These are phyloP conservation scores for Acleris holmiana DNA, from an alignment of 2,888 invertebrate species.

Conservation along the genomic window DNA sequence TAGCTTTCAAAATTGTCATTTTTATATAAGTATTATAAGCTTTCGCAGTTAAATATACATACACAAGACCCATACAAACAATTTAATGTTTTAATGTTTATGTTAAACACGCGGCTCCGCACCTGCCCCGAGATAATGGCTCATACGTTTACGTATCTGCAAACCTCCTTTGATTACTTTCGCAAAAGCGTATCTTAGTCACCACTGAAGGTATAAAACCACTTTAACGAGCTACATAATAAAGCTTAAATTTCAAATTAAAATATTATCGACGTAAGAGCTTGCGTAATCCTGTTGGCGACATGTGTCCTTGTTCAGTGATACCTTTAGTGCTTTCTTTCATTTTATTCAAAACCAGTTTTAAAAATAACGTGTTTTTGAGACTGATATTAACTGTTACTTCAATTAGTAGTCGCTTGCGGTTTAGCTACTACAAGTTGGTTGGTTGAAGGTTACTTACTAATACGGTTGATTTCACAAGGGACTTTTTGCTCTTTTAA, in stretches of 20 bases:
- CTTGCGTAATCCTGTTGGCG: too few relatives aligned
- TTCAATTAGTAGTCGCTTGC: neutral
- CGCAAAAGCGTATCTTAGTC: too few relatives aligned
- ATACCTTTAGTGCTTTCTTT: neutral
- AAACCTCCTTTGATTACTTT: neutral
- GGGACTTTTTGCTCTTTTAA: neutral
- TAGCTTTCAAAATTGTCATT: too few relatives aligned
- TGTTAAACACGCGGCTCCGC: conserved; percentile 11
- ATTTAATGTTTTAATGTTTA: too few relatives aligned
- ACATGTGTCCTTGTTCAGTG: neutral
- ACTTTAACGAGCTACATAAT: too few relatives aligned
- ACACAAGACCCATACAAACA: conserved; percentile 10
- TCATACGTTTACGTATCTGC: conserved; percentile 5
- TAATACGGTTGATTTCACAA: neutral
- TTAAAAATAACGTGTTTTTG: neutral
- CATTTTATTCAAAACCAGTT: conserved; percentile 7
- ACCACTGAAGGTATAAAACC: too few relatives aligned
- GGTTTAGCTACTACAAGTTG: too few relatives aligned
- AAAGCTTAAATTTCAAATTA: too few relatives aligned
- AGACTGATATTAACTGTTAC: neutral
- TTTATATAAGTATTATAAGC: neutral
- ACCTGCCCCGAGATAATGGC: conserved; percentile 13
- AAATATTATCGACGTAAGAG: too few relatives aligned
- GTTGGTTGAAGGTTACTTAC: neutral
- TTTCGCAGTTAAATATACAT: conserved; percentile 1